Conservation (phyloP, 92 coral and sea anemone genomes). For the Phenganax stokvisi region DNA sequence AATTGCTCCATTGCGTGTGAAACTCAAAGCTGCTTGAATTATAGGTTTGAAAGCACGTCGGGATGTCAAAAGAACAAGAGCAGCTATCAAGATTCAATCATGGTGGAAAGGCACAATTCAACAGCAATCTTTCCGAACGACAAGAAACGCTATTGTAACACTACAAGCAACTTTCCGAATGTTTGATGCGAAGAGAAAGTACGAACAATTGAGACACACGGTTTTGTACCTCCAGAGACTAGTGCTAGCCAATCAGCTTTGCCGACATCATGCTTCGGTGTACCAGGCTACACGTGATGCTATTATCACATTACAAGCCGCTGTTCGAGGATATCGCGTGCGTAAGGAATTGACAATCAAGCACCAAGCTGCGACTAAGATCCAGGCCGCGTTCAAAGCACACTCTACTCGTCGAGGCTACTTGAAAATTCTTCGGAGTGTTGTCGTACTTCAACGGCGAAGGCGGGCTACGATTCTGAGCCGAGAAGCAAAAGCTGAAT, state of each 20-base stretch:
- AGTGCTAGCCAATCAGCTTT: slow-evolving; percentile 41
- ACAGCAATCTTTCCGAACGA: slow-evolving; percentile 35
- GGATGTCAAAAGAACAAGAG: slow-evolving; percentile 41
- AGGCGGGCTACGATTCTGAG: slow-evolving; percentile 37
- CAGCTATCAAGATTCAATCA: slow-evolving; percentile 63
- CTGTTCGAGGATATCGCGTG: slow-evolving; percentile 44
- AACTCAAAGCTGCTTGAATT: too few species aligned
- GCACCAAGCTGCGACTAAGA: slow-evolving; percentile 1
- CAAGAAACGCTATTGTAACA: slow-evolving; percentile 49
- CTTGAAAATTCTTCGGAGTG: slow-evolving; percentile 25
- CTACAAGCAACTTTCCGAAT: slow-evolving; percentile 56
- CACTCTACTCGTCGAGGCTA: slow-evolving; percentile 39
- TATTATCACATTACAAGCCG: slow-evolving; percentile 57
- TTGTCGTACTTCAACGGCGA: slow-evolving; percentile 46
- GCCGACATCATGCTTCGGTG: slow-evolving; percentile 26
- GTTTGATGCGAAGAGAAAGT: slow-evolving; percentile 42
- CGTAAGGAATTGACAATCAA: slow-evolving; percentile 35
- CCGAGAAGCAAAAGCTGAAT: slow-evolving; percentile 18
- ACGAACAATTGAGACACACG: slow-evolving; percentile 38
- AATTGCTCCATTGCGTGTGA: too few species aligned
- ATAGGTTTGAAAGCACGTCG: slow-evolving; percentile 52
- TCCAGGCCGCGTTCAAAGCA: slow-evolving; percentile 24
- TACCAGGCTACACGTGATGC: slow-evolving; percentile 46
- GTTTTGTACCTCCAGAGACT: slow-evolving; percentile 41
- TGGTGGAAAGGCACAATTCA: slow-evolving; percentile 41